A percentile compares a stretch with the other conserved stretches of the same genome.
phyloP scores from a whole-genome alignment of 2,888 invertebrate species.

The Phaedon cochleariae region DNA sequence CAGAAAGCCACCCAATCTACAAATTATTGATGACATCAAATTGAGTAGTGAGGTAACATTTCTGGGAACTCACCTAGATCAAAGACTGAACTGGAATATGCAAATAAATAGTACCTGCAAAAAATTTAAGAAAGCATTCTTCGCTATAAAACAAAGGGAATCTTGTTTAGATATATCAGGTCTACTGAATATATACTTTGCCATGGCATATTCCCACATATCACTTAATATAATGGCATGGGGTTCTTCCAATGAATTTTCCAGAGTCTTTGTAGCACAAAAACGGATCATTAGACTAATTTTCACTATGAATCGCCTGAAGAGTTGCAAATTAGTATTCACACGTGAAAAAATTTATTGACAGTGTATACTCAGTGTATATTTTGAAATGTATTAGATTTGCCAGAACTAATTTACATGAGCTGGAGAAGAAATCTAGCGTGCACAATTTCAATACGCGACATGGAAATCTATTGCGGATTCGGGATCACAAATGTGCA shows the following conservation, averaged over 20 bases:
- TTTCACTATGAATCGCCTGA: no score
- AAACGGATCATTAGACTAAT: not conserved
- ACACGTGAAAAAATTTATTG: not conserved
- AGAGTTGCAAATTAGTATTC: no score
- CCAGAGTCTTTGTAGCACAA: not conserved
- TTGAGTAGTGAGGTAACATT: no score
- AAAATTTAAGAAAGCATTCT: not conserved
- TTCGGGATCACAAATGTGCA: not conserved
- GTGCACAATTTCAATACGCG: not conserved
- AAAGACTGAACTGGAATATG: not conserved
- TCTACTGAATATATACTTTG: not conserved
- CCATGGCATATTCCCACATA: not conserved
- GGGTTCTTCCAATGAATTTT: not conserved
- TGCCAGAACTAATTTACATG: not conserved
- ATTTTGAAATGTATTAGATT: not conserved
- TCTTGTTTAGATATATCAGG: not conserved
- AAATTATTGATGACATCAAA: not conserved
- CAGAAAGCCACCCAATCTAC: not conserved
- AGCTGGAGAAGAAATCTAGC: not conserved
- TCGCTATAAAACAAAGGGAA: not conserved
- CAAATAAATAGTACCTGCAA: not conserved
- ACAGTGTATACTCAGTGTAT: not conserved
- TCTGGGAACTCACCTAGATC: no score
- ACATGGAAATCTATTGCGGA: not conserved
- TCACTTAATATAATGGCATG: not conserved